These are phyloP conservation scores for Rhagoletis zephyria DNA, from an alignment of 1,140 invertebrate species.

Conservation along the genomic window DNA sequence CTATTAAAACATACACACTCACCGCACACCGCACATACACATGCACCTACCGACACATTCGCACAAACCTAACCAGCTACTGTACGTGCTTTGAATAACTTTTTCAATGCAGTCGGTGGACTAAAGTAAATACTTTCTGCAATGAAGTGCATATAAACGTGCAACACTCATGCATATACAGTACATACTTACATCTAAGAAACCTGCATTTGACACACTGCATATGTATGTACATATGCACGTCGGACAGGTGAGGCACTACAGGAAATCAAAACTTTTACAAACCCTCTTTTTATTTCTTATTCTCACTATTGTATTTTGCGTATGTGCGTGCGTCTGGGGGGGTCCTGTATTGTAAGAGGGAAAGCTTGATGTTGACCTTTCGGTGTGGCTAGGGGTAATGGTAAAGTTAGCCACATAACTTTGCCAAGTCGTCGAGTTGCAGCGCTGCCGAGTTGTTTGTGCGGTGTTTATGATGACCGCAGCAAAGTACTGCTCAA, in stretches of 20 bases:
- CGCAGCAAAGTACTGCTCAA: background rate
- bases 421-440: background rate
- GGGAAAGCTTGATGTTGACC: background rate
- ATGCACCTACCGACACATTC: background rate
- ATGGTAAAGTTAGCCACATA: background rate
- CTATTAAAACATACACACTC: background rate
- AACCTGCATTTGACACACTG: constrained; percentile 13
- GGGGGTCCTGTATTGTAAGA: too few species aligned
- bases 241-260: background rate
- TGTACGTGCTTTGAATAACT: constrained; percentile 22
- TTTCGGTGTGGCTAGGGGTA: background rate
- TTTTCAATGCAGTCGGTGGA: constrained; percentile 14
- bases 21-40: background rate
- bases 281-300: background rate
- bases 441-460: background rate
- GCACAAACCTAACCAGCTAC: background rate
- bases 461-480: background rate
- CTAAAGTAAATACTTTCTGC: constrained; percentile 18
- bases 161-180: background rate
- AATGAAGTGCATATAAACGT: background rate
- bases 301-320: background rate
- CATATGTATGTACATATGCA: background rate
- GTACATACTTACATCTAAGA: background rate
- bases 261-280: constrained; percentile 32
- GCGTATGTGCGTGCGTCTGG: too few species aligned